These are phyloP conservation scores for Sogatella furcifera DNA, from an alignment of 1,140 invertebrate genomes.

Conservation along the genomic window DNA sequence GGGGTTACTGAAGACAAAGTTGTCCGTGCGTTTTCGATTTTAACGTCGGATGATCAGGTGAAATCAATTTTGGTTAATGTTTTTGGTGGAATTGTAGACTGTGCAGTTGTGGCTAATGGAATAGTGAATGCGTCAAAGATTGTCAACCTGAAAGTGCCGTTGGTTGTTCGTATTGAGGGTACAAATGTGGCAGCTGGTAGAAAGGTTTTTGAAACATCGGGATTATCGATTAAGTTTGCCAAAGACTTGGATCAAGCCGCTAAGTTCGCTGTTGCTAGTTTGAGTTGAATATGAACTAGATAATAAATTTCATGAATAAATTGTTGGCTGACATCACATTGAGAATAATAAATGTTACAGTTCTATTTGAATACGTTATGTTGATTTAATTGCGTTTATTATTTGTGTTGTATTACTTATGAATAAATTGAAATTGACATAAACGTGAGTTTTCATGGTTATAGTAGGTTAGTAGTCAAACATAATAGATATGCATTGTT, in stretches of 20 bases:
- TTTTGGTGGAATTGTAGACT: conserved; percentile 98
- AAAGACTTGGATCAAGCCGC: no score
- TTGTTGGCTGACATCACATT: no score
- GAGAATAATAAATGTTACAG: no score
- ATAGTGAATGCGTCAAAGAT: conserved; percentile 80
- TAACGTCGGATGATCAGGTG: conserved; percentile 72
- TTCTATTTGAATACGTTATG: neutral
- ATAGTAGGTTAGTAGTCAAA: no score
- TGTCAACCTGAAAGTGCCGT: conserved; percentile 70
- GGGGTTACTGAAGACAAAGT: conserved; percentile 64
- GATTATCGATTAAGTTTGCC: no score
- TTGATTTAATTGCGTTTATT: neutral
- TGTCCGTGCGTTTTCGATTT: conserved; percentile 56
- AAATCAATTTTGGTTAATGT: conserved; percentile 96
- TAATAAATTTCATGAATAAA: no score
- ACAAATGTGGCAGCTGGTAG: no score
- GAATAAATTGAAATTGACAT: no score
- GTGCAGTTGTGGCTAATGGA: conserved; percentile 90
- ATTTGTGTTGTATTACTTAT: neutral
- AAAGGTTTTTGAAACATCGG: no score
- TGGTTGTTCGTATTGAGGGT: conserved; percentile 91
- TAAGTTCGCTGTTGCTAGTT: no score
- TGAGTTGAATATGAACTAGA: neutral
- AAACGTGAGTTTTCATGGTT: no score
- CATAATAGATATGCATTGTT: no score